Evolutionary conservation across 2,888 invertebrate genomes (phyloP).

Genomic region (Chymomyza fuscimana): DNA sequence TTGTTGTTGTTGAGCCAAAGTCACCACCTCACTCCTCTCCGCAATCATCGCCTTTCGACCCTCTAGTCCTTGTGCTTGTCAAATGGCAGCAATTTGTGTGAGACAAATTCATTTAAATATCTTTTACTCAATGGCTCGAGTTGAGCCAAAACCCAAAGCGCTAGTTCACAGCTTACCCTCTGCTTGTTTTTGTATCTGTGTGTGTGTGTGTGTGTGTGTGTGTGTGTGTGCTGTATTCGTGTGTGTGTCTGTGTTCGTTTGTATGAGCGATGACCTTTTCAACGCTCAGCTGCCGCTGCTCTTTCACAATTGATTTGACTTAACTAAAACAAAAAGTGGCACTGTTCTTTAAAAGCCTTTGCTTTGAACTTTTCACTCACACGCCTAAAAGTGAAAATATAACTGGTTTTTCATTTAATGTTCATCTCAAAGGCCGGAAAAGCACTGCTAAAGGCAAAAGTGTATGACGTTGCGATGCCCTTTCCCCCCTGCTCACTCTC

Average conservation of each 20-base stretch:
- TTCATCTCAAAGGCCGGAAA: constrained; percentile 60
- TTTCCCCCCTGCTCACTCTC: not conserved
- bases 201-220: constrained; percentile 1
- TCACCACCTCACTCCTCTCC: not conserved
- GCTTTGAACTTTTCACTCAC: constrained; percentile 62
- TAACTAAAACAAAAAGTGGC: constrained; percentile 28
- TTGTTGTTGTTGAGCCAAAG: not conserved
- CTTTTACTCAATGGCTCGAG: constrained; percentile 38
- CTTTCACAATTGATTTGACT: constrained; percentile 64
- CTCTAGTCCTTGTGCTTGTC: constrained; percentile 44
- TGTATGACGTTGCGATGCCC: not conserved
- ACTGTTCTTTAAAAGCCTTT: constrained; percentile 51
- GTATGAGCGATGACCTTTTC: constrained; percentile 14
- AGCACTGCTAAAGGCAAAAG: constrained; percentile 56
- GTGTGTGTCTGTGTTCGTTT: constrained; percentile 7
- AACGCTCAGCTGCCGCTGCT: constrained; percentile 6
- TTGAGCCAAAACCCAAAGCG: constrained; percentile 2
- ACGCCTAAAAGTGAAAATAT: constrained; percentile 44
- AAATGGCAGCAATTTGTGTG: constrained; percentile 75
- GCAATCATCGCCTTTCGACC: constrained; percentile 36
- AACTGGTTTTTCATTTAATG: constrained; percentile 53
- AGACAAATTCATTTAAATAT: constrained; percentile 75
- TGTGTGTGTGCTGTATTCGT: not conserved
- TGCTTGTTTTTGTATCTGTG: not conserved
- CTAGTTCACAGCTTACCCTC: not conserved